Percentiles rank a stretch among this genome's conserved stretches.
phyloP scores from a whole-genome alignment of 2,113 vertebrate species.

The Eubucco bourcierii region DNA sequence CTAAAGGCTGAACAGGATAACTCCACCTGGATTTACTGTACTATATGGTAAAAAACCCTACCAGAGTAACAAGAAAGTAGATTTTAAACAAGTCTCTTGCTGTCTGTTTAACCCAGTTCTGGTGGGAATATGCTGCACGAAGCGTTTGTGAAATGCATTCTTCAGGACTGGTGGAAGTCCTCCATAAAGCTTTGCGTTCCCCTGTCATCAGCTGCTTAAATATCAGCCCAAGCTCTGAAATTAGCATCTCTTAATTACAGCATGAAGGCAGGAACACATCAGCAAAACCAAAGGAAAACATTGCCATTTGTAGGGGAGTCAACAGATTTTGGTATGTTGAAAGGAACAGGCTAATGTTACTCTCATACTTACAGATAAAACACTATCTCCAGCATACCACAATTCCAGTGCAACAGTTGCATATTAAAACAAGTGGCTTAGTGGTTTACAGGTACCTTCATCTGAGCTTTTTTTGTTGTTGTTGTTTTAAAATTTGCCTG shows the following conservation, averaged over 20 bases:
- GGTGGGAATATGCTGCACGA: neutral
- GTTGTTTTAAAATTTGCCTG: neutral
- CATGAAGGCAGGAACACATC: neutral
- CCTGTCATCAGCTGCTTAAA: neutral
- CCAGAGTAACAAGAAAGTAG: neutral
- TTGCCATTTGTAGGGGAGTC: neutral
- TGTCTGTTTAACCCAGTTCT: neutral
- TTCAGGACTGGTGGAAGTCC: neutral
- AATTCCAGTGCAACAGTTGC: neutral
- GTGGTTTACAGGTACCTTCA: fast-evolving
- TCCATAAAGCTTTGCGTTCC: neutral
- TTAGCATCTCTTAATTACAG: neutral
- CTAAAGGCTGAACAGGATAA: neutral
- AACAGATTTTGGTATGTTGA: neutral
- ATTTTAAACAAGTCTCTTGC: neutral
- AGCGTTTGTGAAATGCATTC: neutral
- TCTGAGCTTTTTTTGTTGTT: neutral
- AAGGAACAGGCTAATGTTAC: neutral
- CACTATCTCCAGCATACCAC: neutral
- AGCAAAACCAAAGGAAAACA: neutral
- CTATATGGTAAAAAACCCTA: neutral
- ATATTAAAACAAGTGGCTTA: neutral
- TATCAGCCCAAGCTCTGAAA: neutral
- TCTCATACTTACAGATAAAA: neutral
- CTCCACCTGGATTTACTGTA: neutral